Base-by-base conservation (phyloP, 92 coral and sea anemone species). In the Diadumene lineata region DNA sequence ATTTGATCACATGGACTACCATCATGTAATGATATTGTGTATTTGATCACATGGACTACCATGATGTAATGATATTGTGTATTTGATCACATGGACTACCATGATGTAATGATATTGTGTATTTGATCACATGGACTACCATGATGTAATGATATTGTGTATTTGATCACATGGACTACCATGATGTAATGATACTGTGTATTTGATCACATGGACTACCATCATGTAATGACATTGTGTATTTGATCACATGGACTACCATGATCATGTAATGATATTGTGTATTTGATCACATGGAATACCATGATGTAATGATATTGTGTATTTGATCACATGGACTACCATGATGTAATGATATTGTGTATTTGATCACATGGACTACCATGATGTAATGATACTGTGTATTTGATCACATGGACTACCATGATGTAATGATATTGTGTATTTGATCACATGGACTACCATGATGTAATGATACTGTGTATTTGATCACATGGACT, bases 251-350 rank as follows among this genome's bases (percentile, higher is more conserved):
- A 6, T 4, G 6, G 7, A 38, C 13, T 13, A 38, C 13, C 48
- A 38, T 38, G 7, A n/a, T n/a, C n/a, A 6, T 38, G 48, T 13
- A 38, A 13, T 13, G 6, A 38, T 38, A 6, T 38, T 4, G 18
- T 53, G 58, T 53, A 9, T 2, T 74, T 58, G 31, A 2, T 32
- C 70, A 0, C 60, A 88, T n/a, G n/a, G n/a, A n/a, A n/a, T n/a
- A n/a, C n/a, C n/a, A n/a, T n/a, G n/a, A n/a, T n/a, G n/a, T n/a
- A n/a, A n/a, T n/a, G n/a, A n/a, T n/a, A 38, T 38, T 38, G 48
- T 38, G 6, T 4, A 4, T 13, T 4, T 38, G 7, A 38, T 38
- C 48, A 38, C 13, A 6, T 4, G 6, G 7, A 38, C 13, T 13
- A 38, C 13, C 48, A 38, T 38, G 7, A 6, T 38, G 48, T 13